These are phyloP conservation scores for Pyralis farinalis DNA, from an alignment of 2,888 invertebrate species.

Conservation along the genomic window DNA sequence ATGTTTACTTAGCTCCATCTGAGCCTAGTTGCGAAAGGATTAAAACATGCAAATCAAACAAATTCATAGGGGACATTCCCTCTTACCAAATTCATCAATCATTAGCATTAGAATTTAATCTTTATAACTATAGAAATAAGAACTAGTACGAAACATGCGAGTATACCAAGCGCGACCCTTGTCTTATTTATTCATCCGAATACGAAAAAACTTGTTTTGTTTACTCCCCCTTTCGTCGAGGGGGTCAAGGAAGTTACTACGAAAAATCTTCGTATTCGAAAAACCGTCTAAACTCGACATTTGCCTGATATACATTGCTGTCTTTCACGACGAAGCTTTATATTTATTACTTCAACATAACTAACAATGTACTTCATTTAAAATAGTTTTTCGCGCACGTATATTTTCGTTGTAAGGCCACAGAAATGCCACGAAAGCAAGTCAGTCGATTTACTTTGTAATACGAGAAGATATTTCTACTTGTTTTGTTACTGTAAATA, in stretches of 20 bases:
- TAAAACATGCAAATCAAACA: constrained; percentile 79
- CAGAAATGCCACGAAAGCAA: constrained; percentile 51
- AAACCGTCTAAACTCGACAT: background rate
- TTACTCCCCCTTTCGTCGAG: constrained; percentile 49
- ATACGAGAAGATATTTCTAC: constrained; percentile 49
- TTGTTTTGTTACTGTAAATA: constrained; percentile 54
- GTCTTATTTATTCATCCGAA: constrained; percentile 78
- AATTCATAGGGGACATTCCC: constrained; percentile 60
- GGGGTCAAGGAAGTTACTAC: constrained; percentile 26
- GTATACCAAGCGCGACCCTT: constrained; percentile 46
- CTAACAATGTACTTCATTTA: background rate
- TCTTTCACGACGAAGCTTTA: background rate
- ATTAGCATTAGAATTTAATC: constrained; percentile 8
- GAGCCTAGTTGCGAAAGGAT: constrained; percentile 65
- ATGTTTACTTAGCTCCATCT: constrained; percentile 23
- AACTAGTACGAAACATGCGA: constrained; percentile 11
- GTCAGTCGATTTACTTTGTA: constrained; percentile 52
- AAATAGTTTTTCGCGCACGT: background rate
- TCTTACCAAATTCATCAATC: constrained; percentile 21
- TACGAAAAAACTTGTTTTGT: constrained; percentile 77
- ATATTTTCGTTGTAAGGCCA: constrained; percentile 9
- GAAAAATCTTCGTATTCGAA: constrained; percentile 14
- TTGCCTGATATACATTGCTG: background rate
- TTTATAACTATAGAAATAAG: constrained; percentile 12
- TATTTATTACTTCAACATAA: background rate